Evolutionary conservation across 2,113 vertebrate genomes (phyloP).

Genomic region (Hiodon alosoides): DNA sequence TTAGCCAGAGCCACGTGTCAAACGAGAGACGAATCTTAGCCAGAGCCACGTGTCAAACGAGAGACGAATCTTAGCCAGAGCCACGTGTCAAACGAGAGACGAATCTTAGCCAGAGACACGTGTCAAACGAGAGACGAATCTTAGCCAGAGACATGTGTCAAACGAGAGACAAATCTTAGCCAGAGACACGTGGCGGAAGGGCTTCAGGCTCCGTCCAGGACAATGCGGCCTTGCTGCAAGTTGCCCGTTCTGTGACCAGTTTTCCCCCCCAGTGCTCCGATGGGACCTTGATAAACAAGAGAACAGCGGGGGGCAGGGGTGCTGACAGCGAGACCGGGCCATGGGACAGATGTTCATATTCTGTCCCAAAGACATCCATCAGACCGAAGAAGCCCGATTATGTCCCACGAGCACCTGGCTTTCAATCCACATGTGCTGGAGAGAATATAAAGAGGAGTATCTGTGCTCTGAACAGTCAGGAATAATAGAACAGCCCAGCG

Average conservation of each 20-base stretch:
- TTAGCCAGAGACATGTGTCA: no score
- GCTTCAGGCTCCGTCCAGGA: no score
- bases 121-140: no score
- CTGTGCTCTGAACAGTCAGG: neutral
- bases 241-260: neutral
- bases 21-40: no score
- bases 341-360: conserved; percentile 2
- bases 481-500: neutral
- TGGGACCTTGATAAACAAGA: neutral
- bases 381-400: neutral
- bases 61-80: no score
- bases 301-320: neutral
- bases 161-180: no score
- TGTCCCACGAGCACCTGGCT: neutral
- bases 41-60: no score
- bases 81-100: no score
- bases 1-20: no score
- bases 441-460: neutral
- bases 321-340: neutral
- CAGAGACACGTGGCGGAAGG: no score
- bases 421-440: neutral
- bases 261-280: neutral
- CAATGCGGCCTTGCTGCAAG: no score
- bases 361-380: neutral
- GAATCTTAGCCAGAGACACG: no score